Evolutionary conservation across 2,888 invertebrate genomes (phyloP), one percentile per base, ranked within the genome.

Genomic region (Colostygia pectinataria): DNA sequence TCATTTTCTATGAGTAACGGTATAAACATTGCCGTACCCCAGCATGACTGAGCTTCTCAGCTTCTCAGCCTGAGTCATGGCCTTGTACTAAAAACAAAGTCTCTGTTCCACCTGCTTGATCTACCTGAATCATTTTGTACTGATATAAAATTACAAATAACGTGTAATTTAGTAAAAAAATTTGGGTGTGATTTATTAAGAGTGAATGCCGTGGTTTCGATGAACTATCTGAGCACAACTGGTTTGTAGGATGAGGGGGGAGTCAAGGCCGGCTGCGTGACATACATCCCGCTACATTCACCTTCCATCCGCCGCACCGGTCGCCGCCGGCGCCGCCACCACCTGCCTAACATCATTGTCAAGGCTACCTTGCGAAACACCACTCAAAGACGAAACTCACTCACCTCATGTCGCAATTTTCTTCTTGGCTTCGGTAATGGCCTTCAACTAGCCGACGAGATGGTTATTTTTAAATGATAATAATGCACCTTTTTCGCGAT

Each of bases 271-370:
- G 74, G 66, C 78, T 71, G 77, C 74, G 71, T 80, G 84, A 83
- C 84, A 81, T 59, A 83, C 80, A 85, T 85, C 83, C 83, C 81
- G 76, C 81, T 74, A 80, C 84, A 86, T 84, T 88, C 87, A 87
- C 87, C 86, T 85, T 83, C 80, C 81, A 83, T 74, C 82, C 77
- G 77, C 71, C 70, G 62, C 59, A 65, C 64, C 65, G 57, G 59
- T 61, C 62, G 62, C 66, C 63, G 60, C 65, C 77, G 59, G 61
- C 62, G 62, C 66, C 63, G 60, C 65, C 77, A 71, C 66, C 77
- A 77, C 74, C 74, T 76, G 80, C 74, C 73, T 71, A 70, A 72
- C 77, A 71, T 77, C 83, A 88, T 74, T 88, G 89, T 79, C 89
- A 89, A 88, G 89, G 89, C 81, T 86, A 69, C 58, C 72, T 88